phyloP scores from a whole-genome alignment of 2,113 vertebrate species.

The Clarias magur region DNA sequence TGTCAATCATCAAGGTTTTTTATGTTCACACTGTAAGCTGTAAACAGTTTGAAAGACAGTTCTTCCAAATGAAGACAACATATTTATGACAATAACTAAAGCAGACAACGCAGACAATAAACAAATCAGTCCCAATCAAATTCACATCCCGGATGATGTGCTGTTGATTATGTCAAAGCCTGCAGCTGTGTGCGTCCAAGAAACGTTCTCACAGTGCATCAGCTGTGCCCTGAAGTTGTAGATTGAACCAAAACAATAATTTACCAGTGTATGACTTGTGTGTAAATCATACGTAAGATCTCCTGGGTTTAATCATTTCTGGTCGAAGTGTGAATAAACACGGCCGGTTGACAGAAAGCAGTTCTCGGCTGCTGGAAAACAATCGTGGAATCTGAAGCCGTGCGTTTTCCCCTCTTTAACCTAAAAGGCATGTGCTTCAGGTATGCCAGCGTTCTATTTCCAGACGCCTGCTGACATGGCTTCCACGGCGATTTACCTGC shows the following conservation, averaged over 20 bases:
- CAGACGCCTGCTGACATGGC: constrained; percentile 64
- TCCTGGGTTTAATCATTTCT: background rate
- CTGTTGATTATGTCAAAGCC: background rate
- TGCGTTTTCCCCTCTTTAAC: constrained; percentile 61
- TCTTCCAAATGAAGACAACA: background rate
- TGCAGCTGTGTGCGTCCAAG: background rate
- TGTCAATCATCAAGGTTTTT: background rate
- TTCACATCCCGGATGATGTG: constrained; percentile 6
- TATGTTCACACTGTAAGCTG: background rate
- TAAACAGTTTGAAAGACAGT: background rate
- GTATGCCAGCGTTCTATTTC: constrained; percentile 69
- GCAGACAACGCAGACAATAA: background rate
- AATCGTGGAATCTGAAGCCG: constrained; percentile 48
- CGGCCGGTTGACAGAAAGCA: constrained; percentile 14
- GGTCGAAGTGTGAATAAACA: constrained; percentile 3
- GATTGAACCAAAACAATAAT: constrained; percentile 4
- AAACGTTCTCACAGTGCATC: constrained; percentile 2
- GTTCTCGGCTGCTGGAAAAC: constrained; percentile 9
- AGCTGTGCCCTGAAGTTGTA: background rate
- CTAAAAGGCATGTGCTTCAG: constrained; percentile 62
- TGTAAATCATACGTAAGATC: background rate
- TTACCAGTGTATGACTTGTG: background rate
- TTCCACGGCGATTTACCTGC: constrained; percentile 70
- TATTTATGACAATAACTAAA: constrained; percentile 9
- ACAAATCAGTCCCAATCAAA: background rate